Base-by-base conservation (phyloP, 2,113 vertebrate genomes). In the Psammodynastes pulverulentus region DNA sequence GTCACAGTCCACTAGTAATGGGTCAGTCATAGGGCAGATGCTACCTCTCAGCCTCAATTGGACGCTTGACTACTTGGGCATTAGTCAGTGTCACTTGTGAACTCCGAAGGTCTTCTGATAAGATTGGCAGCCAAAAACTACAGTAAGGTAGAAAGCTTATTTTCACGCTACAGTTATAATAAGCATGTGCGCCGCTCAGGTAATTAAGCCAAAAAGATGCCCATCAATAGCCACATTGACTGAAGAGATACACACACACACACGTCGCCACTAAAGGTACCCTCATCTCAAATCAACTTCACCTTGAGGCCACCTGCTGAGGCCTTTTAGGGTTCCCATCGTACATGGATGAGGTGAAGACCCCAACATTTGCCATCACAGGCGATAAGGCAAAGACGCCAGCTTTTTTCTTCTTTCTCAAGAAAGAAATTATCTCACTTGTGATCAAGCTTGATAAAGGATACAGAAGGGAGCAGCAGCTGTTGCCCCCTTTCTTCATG, bases 1-100 rank as follows among this genome's bases (percentile, higher is more conserved):
- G 93, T 89, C 89, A 84, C 49, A 90, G 91, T 49, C 88, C 34
- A 72, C 92, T 34, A 0, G 12, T 10, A 46, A 90, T 0, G 0
- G 46, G 19, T 43, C 89, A 8, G 0, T 24, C 89, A 92, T 1
- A 0, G 49, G 94, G 89, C 96, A 96, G 94, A 95, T 95, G 97
- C 92, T 89, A 88, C 94, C 94, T 94, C 95, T 97, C 97, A 96
- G 95, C 90, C 95, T 91, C 88, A 95, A 95, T 97, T 95, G 96
- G 91, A 51, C n/a, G 17, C 29, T 1, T 0, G 0, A 2, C 67
- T 89, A 94, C 87, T 21, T 0, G 0, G 88, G 39, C 0, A 0
- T 26, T 46, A 19, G 2, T 13, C 92, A 0, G 8, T 56, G 9
- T 58, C 0, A 3, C 34, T 58, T 9, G 2, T 5, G 0, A 52